phyloP scores from a whole-genome alignment of 2,888 invertebrate species.

The Drosophila colorata region DNA sequence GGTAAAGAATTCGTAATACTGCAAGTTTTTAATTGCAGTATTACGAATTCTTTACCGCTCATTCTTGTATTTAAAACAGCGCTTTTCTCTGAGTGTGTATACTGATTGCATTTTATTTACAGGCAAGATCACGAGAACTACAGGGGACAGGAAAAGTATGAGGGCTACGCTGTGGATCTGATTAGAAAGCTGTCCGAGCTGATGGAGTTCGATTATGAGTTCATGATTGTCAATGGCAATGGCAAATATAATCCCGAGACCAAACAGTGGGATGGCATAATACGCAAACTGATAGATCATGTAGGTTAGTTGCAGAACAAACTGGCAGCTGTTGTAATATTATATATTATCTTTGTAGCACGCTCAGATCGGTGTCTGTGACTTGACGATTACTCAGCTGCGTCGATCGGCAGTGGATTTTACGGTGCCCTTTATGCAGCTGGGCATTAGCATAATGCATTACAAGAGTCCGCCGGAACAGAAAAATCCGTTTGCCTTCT shows the following conservation, averaged over 20 bases:
- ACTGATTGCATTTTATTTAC: neutral
- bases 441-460: constrained; percentile 96
- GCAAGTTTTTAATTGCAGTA: too few relatives aligned
- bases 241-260: constrained; percentile 90
- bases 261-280: constrained; percentile 92
- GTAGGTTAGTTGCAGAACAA: constrained; percentile 85
- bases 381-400: constrained; percentile 97
- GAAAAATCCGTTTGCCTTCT: constrained; percentile 95
- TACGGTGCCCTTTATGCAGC: constrained; percentile 98
- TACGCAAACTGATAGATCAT: constrained; percentile 91
- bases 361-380: constrained; percentile 97
- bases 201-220: constrained; percentile 89
- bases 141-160: constrained; percentile 88
- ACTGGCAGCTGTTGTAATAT: neutral
- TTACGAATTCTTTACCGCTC: too few relatives aligned
- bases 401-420: constrained; percentile 95
- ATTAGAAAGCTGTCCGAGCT: constrained; percentile 92
- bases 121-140: constrained; percentile 86
- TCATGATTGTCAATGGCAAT: constrained; percentile 90
- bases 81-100: too few relatives aligned
- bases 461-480: constrained; percentile 90
- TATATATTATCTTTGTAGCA: constrained; percentile 87
- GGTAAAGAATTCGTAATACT: too few relatives aligned
- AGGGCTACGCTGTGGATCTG: constrained; percentile 96
- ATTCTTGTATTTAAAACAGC: too few relatives aligned